Base-by-base conservation (phyloP, 1,140 invertebrate species). In the Heliconius hermathena region DNA sequence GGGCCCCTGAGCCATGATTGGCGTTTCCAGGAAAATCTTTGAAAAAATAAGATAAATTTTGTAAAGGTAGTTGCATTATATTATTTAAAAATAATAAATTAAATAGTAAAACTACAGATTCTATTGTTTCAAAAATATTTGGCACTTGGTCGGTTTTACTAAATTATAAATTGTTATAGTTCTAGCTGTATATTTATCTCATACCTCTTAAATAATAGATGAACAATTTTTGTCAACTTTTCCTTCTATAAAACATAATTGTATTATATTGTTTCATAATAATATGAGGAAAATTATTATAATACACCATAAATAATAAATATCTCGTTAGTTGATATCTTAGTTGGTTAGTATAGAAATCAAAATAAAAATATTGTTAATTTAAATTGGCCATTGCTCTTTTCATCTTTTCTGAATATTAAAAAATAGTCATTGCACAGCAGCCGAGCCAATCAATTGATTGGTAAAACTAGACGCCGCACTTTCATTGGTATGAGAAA, bases 201-300 rank as follows among this genome's bases (percentile, higher is more conserved):
- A 66, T n/a, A 66, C 57, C 57, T 11, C 57, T 66, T 66, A 29
- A 66, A 66, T 66, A 66, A 66, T 66, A 16, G 22, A 66, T 26
- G 11, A 13, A 3, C 22, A 66, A 26, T 66, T 66, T 66, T 26
- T 16, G 22, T 1, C 57, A 66, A 66, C 3, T 66, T 66, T 26
- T 66, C 13, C 22, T 66, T 26, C 11, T 13, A 66, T 66, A 26
- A 26, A 66, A 26, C 22, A 66, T 66, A 57, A 57, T 66, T 1
- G 9, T 66, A 13, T 66, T 1, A 3, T 66, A 13, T 66, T 26
- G 8, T 26, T 26, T 66, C 8, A 13, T 66, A 66, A 16, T 66
- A 60, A n/a, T 11, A 60, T 13, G 22, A 16, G 20, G n/a, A 66
- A 9, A 66, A 66, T 66, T 66, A 66, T 66, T 57, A 22, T 57